These are phyloP conservation scores for Dryoscopus gambensis DNA, from an alignment of 2,113 vertebrate species.

Conservation along the genomic window DNA sequence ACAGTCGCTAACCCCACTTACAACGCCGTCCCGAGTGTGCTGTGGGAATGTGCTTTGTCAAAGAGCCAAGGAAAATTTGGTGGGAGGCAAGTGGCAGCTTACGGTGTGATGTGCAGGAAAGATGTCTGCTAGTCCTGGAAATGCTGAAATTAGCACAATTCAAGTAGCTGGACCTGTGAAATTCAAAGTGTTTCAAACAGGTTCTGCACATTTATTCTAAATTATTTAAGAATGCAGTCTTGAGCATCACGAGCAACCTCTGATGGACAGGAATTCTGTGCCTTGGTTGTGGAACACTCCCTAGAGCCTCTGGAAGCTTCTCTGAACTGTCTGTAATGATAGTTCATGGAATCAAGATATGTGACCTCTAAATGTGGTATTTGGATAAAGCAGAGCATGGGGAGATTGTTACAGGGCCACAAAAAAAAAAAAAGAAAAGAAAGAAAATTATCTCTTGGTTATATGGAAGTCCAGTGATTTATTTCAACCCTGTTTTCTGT, in stretches of 20 bases:
- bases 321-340: neutral
- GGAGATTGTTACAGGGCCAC: neutral
- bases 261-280: neutral
- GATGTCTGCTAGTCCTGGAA: neutral
- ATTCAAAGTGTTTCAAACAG: neutral
- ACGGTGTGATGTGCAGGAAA: neutral
- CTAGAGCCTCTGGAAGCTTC: neutral
- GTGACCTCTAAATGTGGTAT: neutral
- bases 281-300: neutral
- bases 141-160: conserved; percentile 53
- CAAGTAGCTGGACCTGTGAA: neutral
- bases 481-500: conserved; percentile 50
- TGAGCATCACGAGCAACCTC: neutral
- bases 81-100: neutral
- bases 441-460: neutral
- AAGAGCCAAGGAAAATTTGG: neutral
- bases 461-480: neutral
- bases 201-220: neutral
- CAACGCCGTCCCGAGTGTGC: neutral
- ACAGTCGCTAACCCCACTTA: conserved; percentile 78
- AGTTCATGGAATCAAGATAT: neutral
- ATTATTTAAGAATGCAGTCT: neutral
- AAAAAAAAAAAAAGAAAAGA: neutral
- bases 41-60: neutral
- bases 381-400: neutral